These are phyloP conservation scores for Acrobasis repandana DNA, from an alignment of 2,888 invertebrate genomes.

Conservation along the genomic window DNA sequence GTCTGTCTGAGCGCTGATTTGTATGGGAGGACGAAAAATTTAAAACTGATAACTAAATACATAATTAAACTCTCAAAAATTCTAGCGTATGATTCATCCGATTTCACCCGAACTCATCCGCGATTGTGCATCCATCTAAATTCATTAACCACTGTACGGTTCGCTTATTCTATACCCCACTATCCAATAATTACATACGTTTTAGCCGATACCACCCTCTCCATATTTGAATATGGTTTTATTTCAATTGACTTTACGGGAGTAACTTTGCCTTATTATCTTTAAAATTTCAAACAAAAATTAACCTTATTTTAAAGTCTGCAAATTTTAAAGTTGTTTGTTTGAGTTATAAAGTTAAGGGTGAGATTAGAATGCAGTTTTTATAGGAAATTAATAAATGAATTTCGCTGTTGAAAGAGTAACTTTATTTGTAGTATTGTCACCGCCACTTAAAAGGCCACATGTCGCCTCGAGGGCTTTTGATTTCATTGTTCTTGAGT, in stretches of 20 bases:
- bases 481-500: conserved; percentile 39
- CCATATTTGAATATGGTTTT: conserved; percentile 77
- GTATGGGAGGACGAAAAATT: too few species aligned
- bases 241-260: conserved; percentile 68
- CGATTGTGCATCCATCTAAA: conserved; percentile 64
- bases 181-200: conserved; percentile 79
- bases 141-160: conserved; percentile 75
- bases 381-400: conserved; percentile 56
- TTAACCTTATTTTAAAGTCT: conserved; percentile 15
- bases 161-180: conserved; percentile 60
- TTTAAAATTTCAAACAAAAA: conserved; percentile 28
- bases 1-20: too few species aligned
- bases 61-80: conserved; percentile 4
- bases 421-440: conserved; percentile 80
- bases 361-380: conserved; percentile 8
- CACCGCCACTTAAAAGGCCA: conserved; percentile 80
- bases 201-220: conserved; percentile 75
- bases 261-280: conserved; percentile 32
- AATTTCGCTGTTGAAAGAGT: conserved; percentile 73
- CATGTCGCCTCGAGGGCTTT: conserved; percentile 79
- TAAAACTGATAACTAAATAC: too few species aligned
- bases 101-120: conserved; percentile 44
- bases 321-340: conserved; percentile 14
- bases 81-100: conserved; percentile 7
- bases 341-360: conserved; percentile 20